Evolutionary conservation across 2,888 invertebrate genomes (phyloP), one percentile per base, ranked within the genome.

Genomic region (Hermodice carunculata): DNA sequence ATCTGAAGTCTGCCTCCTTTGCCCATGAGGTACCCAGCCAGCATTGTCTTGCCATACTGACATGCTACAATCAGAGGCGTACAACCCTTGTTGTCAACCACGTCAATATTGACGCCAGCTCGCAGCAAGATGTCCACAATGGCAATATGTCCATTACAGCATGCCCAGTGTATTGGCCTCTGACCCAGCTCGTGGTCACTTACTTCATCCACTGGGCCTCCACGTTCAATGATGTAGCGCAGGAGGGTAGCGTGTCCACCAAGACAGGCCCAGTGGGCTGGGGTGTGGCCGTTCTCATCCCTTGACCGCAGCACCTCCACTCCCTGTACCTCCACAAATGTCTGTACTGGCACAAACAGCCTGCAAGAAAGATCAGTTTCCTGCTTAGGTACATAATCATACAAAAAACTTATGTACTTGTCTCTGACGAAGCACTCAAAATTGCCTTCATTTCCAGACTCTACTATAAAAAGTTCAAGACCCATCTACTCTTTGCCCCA

Each of bases 141-240:
- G 0, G 94, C 93, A 0, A 95, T 92, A 81, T 96, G 95, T 0
- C 96, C 96, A 84, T 96, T 95, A 42, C 95, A 90, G 81, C 95
- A 95, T 0, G 96, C 95, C 96, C 96, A 96, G 83, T 96, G 96
- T 70, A 96, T 94, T 0, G 96, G 96, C 29, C 93, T 89, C 0
- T 95, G 95, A 0, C 95, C 95, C 87, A 94, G 93, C 1, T 93
- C 94, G 52, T 95, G 94, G 53, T 94, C 88, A 77, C 95, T 95
- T 0, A 94, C 92, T 43, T 94, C 89, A 86, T 96, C 94, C 5
- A 95, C 91, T 0, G 94, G 94, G 28, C 91, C n/a, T n/a, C n/a
- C n/a, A n/a, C n/a, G n/a, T 81, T 95, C 94, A 19, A 95, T 91
- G 59, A 96, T 89, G 81, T 93, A 94, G 4, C 94, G 89, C 91